Conservation (phyloP, 2,888 invertebrate genomes). For the Camponotus fellah region DNA sequence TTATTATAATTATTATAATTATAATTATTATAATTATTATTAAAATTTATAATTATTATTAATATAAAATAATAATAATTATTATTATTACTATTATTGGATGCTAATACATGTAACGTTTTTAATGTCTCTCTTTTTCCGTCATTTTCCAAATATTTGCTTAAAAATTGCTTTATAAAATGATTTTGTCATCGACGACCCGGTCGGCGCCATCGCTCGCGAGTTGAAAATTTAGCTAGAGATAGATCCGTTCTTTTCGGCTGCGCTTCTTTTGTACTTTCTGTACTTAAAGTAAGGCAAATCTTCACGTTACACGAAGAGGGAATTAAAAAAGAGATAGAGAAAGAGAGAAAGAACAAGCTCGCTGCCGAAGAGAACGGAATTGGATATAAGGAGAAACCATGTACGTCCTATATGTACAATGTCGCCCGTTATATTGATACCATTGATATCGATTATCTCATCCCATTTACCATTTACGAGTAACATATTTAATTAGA, state of each 20-base stretch:
- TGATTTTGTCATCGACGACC: constrained; percentile 56
- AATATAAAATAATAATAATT: constrained; percentile 62
- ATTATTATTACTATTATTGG: constrained; percentile 65
- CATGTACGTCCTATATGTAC: constrained; percentile 52
- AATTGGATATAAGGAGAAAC: constrained; percentile 14
- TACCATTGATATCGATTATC: constrained; percentile 60
- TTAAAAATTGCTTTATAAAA: constrained; percentile 41
- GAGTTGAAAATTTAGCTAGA: constrained; percentile 34
- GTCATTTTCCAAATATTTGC: constrained; percentile 69
- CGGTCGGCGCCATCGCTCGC: background rate
- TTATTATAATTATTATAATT: constrained; percentile 63
- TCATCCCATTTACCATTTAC: constrained; percentile 59
- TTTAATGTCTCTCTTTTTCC: constrained; percentile 70
- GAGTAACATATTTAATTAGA: constrained; percentile 57
- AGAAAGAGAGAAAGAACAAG: background rate
- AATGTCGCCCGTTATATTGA: constrained; percentile 58
- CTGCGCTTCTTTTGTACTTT: constrained; percentile 11
- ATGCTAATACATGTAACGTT: constrained; percentile 13
- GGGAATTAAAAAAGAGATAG: background rate
- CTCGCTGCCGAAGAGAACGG: constrained; percentile 9
- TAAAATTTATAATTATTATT: constrained; percentile 70
- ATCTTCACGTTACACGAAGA: background rate
- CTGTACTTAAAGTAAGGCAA: background rate
- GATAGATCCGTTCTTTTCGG: constrained; percentile 17
- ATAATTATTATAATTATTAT: no score